Base-by-base conservation (phyloP, 2,888 invertebrate genomes). In the Stegophylla sp. region DNA sequence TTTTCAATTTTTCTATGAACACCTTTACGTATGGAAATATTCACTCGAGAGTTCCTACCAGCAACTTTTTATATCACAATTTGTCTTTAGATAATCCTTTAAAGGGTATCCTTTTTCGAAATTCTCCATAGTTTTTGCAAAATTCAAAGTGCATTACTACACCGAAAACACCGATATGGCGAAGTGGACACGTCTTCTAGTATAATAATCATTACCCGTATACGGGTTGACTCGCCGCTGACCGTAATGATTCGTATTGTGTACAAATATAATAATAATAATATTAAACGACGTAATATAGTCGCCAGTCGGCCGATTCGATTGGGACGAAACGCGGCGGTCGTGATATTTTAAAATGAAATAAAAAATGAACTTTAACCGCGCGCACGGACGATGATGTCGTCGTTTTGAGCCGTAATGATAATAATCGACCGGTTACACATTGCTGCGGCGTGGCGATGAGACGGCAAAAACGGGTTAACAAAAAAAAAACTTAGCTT, bases 341-440 rank as follows among this genome's bases (percentile, higher is more conserved):
- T 63, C 74, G 74, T 63, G 74, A 48, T 74, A 48, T 74, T 74
- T 43, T 45, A 20, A 28, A 63, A 74, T 28, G 48, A 74, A 48
- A 74, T 20, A 63, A 48, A 63, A 72, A 63, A 59, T n/a, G 12
- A 63, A 34, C 34, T 20, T 28, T 28, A 20, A 61, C 28, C 20
- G 26, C 43, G 43, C 17, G 23, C 10, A n/a, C 43, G 43, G n/a
- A 26, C 10, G 13, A 59, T 20, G 20, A 56, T 4, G 15, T 1
- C 23, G 28, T 56, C 12, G 61, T 61, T 73, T 48, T 48, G 61
- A 74, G 63, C 48, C 61, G 34, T 74, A 28, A 13, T 3, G 7
- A 7, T 74, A 28, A 13, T 3, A 34, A 7, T 34, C 34, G 34
- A 7, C 7, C 34, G 34, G 3, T 20, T 45, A 12, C 20, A n/a